Base-by-base conservation (phyloP, 2,888 invertebrate genomes). In the Tromatobia lineatoria region DNA sequence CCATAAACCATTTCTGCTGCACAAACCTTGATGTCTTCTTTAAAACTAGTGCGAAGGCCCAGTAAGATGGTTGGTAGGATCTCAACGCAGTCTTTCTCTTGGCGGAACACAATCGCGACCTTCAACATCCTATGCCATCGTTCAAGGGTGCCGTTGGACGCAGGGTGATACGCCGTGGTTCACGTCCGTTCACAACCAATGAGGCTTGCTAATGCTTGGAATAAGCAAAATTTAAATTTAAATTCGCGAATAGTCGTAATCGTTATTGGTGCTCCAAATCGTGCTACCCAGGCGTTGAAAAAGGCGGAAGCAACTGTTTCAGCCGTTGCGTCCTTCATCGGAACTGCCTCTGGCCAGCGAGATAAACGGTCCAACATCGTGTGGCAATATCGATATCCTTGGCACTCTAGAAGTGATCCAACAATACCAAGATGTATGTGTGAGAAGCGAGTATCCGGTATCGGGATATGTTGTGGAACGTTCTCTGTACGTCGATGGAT, bases 91-190 rank as follows among this genome's bases (percentile, higher is more conserved):
- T 54, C 11, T 11, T 18, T 34, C 8, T 52, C 8, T 6, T 76
- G 34, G 54, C 89, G 87, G 77, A 89, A 88, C 79, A 77, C 89
- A 25, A 93, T 81, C 0, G 94, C 91, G 0, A 93, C 88, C 87
- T 93, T 94, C 71, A 94, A 84, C 15, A 90, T 89, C 4, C 94
- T 86, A 84, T 94, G 94, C 73, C 92, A 90, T 11, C 93, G 86
- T 86, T 94, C 93, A 6, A 94, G 89, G 66, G 93, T 88, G 1
- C 93, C 94, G 78, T 94, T 94, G 0, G 91, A 85, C 67, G 90
- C 87, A 45, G 93, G 90, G 82, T 93, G 91, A 83, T 92, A 92
- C n/a, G 91, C 83, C 0, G 92, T 91, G 13, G 90, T 91, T 47
- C 88, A 80, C 0, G 85, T 67, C 25, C 78, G 83, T 8, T 87